Evolutionary conservation across 2,113 vertebrate species (phyloP).

Genomic region (Ancistrus triradiatus): DNA sequence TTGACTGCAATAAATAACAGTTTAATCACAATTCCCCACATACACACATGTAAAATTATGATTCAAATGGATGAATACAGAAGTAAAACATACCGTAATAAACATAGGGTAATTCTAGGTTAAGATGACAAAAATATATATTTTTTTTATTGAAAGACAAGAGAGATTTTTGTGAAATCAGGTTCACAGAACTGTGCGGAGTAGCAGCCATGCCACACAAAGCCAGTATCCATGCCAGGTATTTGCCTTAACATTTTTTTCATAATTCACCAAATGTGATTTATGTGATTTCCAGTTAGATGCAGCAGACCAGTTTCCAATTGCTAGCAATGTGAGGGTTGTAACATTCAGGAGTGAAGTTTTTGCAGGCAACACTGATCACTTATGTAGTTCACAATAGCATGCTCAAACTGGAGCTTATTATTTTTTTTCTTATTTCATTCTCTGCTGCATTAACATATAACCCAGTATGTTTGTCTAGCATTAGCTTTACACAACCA

Average conservation of each 20-base stretch:
- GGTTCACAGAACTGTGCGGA: constrained; percentile 11
- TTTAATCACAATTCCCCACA: constrained; percentile 32
- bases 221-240: constrained; percentile 4
- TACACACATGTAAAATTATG: constrained; percentile 37
- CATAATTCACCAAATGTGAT: neutral
- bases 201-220: constrained; percentile 22
- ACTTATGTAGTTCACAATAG: neutral
- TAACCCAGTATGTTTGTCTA: no score
- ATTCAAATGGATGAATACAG: neutral
- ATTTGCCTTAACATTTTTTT: neutral
- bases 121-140: constrained; percentile 4
- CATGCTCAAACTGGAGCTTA: constrained; percentile 4
- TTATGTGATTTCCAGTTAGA: constrained; percentile 7
- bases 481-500: no score
- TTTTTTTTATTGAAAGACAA: constrained; percentile 10
- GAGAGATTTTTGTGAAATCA: neutral
- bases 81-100: constrained; percentile 24
- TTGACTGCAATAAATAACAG: constrained; percentile 32
- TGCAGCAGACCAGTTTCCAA: constrained; percentile 5
- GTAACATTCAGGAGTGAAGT: constrained; percentile 11
- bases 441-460: no score
- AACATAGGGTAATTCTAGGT: constrained; percentile 9
- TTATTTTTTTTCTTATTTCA: no score
- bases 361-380: constrained; percentile 21
- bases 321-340: constrained; percentile 16